Conservation (phyloP, 2,113 vertebrate genomes). For the Otus sunia region DNA sequence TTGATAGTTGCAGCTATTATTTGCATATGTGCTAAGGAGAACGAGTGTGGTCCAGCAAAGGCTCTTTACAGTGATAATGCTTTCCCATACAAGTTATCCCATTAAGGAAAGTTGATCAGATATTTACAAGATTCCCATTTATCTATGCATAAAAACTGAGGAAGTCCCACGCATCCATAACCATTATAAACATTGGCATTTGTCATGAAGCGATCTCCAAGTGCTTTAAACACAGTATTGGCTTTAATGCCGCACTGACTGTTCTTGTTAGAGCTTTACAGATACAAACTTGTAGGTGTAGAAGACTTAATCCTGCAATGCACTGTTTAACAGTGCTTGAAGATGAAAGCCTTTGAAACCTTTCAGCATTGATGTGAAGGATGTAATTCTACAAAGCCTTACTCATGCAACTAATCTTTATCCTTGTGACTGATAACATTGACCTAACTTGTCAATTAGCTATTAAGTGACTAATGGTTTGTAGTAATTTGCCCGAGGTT, state of each 20-base stretch:
- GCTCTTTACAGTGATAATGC: neutral
- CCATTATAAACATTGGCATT: neutral
- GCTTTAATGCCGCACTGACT: neutral
- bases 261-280: neutral
- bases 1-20: neutral
- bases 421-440: neutral
- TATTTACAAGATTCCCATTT: neutral
- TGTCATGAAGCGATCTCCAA: neutral
- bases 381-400: neutral
- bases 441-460: neutral
- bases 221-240: neutral
- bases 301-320: neutral
- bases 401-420: neutral
- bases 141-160: neutral
- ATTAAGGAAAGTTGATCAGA: neutral
- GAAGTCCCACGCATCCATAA: neutral
- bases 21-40: conserved; percentile 17
- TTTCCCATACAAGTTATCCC: neutral
- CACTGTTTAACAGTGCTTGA: neutral
- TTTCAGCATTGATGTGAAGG: neutral
- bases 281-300: neutral
- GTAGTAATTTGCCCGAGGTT: neutral
- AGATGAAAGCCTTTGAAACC: neutral
- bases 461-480: neutral
- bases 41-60: neutral